phyloP scores from a whole-genome alignment of 2,888 invertebrate species.

The Mactromeris polynyma region DNA sequence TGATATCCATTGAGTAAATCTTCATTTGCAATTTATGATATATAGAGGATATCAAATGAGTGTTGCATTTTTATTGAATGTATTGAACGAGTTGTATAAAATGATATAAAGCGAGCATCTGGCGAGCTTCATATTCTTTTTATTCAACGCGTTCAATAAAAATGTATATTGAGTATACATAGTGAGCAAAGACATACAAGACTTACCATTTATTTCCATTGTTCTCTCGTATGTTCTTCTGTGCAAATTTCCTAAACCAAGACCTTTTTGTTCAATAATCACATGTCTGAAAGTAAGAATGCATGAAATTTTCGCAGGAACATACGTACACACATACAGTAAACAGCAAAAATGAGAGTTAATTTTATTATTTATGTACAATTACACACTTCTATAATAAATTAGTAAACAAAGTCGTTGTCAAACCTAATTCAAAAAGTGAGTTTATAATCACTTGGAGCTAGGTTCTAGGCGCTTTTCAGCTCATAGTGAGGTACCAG shows the following conservation, averaged over 20 bases:
- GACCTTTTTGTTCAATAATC: neutral
- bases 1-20: no score
- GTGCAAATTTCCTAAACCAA: neutral
- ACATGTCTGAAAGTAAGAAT: slow-evolving; percentile 5
- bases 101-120: no score
- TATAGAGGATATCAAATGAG: no score
- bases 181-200: neutral
- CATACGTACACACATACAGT: neutral
- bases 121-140: no score
- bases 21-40: no score
- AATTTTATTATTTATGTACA: neutral
- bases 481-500: no score
- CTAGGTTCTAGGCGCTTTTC: no score
- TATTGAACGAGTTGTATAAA: no score
- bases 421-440: neutral
- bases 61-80: no score
- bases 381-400: neutral
- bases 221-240: neutral
- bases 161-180: no score
- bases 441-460: no score
- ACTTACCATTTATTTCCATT: neutral
- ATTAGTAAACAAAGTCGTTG: neutral
- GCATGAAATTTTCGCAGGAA: neutral
- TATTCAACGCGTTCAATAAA: no score
- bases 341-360: neutral